phyloP scores from a whole-genome alignment of 2,888 invertebrate genomes.

The Galerucella calmariensis region DNA sequence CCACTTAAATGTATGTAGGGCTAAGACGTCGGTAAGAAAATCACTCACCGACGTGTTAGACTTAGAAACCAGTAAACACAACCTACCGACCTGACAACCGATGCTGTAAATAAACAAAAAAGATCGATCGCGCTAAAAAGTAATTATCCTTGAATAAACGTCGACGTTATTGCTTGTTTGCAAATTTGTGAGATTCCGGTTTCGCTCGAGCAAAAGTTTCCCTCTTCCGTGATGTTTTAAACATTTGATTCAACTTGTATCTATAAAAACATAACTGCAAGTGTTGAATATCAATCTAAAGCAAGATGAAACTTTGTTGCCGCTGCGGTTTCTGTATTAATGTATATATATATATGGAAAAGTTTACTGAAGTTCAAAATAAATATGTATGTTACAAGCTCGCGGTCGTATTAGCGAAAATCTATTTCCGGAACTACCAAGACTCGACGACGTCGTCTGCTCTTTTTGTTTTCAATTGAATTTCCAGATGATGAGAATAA shows the following conservation, averaged over 20 bases:
- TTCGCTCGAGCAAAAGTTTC: background rate
- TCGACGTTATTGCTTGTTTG: background rate
- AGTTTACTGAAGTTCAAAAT: constrained; percentile 25
- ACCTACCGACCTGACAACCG: too few species aligned
- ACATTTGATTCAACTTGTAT: constrained; percentile 17
- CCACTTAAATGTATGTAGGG: too few species aligned
- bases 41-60: too few species aligned
- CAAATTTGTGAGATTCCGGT: background rate
- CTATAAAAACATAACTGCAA: constrained; percentile 24
- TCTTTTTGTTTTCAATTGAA: constrained; percentile 21
- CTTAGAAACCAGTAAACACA: too few species aligned
- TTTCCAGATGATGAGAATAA: background rate
- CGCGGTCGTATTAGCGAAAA: constrained; percentile 12
- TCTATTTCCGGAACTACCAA: constrained; percentile 11
- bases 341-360: constrained; percentile 21
- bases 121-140: too few species aligned
- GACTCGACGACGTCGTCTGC: background rate
- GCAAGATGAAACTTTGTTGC: constrained; percentile 6
- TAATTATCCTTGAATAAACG: background rate
- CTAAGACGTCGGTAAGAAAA: too few species aligned
- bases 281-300: constrained; percentile 24
- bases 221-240: constrained; percentile 18
- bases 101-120: too few species aligned
- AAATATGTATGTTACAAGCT: constrained; percentile 28
- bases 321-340: constrained; percentile 21